Base-by-base conservation (phyloP, 1,140 invertebrate genomes). In the Drosophila lini region DNA sequence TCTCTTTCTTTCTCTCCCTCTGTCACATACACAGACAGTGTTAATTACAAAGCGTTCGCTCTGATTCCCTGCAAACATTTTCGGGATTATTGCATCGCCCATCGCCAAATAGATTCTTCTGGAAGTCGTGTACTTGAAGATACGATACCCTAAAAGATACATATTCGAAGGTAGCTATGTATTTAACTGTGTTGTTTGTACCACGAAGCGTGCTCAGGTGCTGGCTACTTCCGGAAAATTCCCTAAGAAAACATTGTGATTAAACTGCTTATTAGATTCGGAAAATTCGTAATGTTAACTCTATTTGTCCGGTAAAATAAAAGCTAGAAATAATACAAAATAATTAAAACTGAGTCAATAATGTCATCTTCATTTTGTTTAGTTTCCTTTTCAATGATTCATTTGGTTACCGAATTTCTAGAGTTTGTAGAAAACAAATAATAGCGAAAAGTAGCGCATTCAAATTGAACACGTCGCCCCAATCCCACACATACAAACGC, bases 401-500 rank as follows among this genome's bases (percentile, higher is more conserved):
- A 71, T 48, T 45, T 71, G 19, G 52, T 38, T 22, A 25, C 8
- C 62, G 31, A 61, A 32, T 19, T 40, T 45, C 19, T 31, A 34
- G 40, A 45, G 36, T 44, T 40, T 32, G 13, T 10, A n/a, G 34
- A 71, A 47, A 69, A 31, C 36, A 32, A 48, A 22, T 22, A 48
- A 58, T 47, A 70, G 22, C 44, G 25, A 50, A 55, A 55, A 59
- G 68, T 50, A 71, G 65, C 64, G 68, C 52, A 71, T 71, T 71
- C 44, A 71, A 71, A 38, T 67, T 62, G 70, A 57, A 74, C 70
- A 75, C 69, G 70, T 73, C 40, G 57, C 50, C 40, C 58, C 41
- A 74, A 56, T 13, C 52, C 52, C 52, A 55, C 42, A 62, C 32
- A 45, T 16, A 45, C 64, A 25, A 5, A 13, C 13, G 25, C 25